Evolutionary conservation across 2,888 invertebrate genomes (phyloP), one percentile per base, ranked within the genome.

Genomic region (Synanthedon andrenaeformis): DNA sequence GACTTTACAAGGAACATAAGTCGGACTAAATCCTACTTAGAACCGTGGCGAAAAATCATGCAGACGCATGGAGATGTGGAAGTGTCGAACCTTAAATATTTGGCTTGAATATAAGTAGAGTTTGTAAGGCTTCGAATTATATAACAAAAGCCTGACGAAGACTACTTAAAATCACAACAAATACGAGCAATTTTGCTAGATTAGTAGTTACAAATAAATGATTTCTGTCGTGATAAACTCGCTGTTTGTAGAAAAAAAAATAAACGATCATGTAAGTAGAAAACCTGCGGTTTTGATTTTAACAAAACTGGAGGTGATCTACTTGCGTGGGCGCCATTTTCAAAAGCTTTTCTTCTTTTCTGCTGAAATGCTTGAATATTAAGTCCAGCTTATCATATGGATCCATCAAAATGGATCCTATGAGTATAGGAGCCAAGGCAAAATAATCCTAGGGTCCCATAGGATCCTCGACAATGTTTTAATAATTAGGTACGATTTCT

Each of bases 121-220:
- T 35, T 55, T 51, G 52, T 54, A 41, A 56, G 57, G 55, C 59
- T 59, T 61, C 14, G 6, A 54, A 35, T 52, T 42, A 13, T 14
- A 57, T 52, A 1, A 8, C 48, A 45, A 56, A 56, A 56, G 53
- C 53, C 49, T 12, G 23, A 41, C 45, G n/a, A 63, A 54, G 65
- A 67, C 74, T 74, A 74, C 75, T 70, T 71, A 69, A 50, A 58
- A 56, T 55, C 53, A 57, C 56, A 52, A 57, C 58, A 66, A 67
- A 45, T 35, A 35, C 35, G 3, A 28, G 28, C 1, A 28, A 64
- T 56, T 45, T 23, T 17, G 45, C 19, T 49, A 35, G 5, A 23
- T 23, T 23, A 1, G 23, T 19, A 19, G 3, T 19, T 19, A 19
- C 3, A 3, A 3, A 19, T 3, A 19, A 19, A 19, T 3, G 19